These are phyloP conservation scores for Enhydra lutris DNA, from an alignment of 2,113 vertebrate genomes.

Conservation along the genomic window DNA sequence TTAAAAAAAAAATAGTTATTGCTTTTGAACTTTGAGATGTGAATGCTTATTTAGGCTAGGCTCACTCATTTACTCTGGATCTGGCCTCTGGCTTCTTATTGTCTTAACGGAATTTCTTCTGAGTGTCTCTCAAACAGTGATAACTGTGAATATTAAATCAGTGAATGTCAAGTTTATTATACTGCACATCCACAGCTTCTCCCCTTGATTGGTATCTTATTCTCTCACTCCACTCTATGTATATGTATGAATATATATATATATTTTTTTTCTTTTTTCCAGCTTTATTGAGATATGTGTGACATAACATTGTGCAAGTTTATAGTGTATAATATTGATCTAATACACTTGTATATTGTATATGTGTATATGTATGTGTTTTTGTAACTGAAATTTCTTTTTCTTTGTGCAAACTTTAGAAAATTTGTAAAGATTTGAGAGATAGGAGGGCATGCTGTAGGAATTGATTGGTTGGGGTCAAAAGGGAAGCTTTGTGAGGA, in stretches of 20 bases:
- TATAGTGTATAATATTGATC: not conserved
- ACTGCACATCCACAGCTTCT: not conserved
- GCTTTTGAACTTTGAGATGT: not conserved
- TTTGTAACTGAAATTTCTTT: not conserved
- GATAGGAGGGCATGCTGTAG: not conserved
- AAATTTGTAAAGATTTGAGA: not conserved
- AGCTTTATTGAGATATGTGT: not conserved
- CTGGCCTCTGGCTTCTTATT: not conserved
- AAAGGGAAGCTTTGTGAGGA: not conserved
- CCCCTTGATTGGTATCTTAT: not conserved
- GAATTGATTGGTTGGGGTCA: not conserved
- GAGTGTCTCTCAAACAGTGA: not conserved
- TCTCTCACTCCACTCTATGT: not conserved
- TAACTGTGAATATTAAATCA: not conserved
- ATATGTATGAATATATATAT: not conserved
- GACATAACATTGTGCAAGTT: not conserved
- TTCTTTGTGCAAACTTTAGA: not conserved
- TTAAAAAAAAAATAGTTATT: not conserved
- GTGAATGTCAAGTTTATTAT: not conserved
- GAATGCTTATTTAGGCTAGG: not conserved
- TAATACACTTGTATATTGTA: not conserved
- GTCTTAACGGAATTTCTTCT: not conserved
- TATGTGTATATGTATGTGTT: not conserved
- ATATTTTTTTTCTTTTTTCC: not conserved
- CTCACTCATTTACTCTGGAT: not conserved